phyloP scores from a whole-genome alignment of 2,888 invertebrate species.

The Stomorhina lunata region DNA sequence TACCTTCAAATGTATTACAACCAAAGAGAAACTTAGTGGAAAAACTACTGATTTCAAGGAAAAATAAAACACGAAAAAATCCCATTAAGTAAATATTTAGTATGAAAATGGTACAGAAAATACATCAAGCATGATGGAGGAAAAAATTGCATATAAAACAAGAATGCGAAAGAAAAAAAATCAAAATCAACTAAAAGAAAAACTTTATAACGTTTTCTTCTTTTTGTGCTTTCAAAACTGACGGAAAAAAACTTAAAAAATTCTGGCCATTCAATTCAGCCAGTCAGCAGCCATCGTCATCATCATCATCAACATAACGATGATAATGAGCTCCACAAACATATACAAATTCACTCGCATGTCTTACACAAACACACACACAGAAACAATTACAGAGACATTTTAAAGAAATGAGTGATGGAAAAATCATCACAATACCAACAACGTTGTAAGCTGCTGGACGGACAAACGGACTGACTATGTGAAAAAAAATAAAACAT shows the following conservation, averaged over 20 bases:
- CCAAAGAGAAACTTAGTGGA: conserved; percentile 53
- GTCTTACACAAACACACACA: neutral
- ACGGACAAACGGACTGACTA: neutral
- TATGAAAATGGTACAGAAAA: conserved; percentile 62
- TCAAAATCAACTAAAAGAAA: conserved; percentile 33
- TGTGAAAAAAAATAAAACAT: conserved; percentile 38
- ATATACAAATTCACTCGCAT: neutral
- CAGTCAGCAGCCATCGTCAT: conserved; percentile 31
- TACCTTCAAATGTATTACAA: conserved; percentile 9
- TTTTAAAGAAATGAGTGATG: conserved; percentile 25
- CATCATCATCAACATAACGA: conserved; percentile 19
- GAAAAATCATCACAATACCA: neutral
- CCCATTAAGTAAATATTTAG: conserved; percentile 61
- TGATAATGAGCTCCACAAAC: conserved; percentile 18
- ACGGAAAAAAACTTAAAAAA: conserved; percentile 1
- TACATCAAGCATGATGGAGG: conserved; percentile 59
- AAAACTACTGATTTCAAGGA: conserved; percentile 44
- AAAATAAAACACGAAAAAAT: conserved; percentile 28
- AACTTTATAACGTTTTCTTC: conserved; percentile 35
- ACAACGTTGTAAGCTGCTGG: too few species aligned
- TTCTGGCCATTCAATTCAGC: conserved; percentile 50
- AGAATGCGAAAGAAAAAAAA: conserved; percentile 32
- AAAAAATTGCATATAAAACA: conserved; percentile 14
- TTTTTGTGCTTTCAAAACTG: conserved; percentile 10
- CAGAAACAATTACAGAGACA: conserved; percentile 4